Conservation (phyloP, 2,888 invertebrate species). For the Idaea straminata region DNA sequence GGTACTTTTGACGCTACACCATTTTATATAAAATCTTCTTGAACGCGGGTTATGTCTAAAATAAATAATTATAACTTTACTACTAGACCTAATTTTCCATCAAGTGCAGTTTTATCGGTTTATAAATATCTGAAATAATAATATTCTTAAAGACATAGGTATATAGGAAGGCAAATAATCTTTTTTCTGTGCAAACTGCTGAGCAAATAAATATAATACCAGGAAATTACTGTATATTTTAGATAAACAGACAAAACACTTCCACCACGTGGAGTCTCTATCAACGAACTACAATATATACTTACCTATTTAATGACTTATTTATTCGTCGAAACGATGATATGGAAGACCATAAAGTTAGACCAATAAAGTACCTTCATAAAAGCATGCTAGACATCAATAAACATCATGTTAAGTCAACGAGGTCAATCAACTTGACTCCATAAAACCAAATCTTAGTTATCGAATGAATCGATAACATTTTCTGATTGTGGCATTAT, state of each 20-base stretch:
- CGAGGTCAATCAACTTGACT: constrained; percentile 28
- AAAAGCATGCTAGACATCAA: constrained; percentile 35
- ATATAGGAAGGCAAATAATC: too few species aligned
- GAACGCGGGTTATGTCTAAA: too few species aligned
- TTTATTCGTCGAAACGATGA: background rate
- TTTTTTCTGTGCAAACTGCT: background rate
- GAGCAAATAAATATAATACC: background rate
- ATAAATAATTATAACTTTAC: too few species aligned
- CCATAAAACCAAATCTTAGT: background rate
- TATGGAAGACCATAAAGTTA: constrained; percentile 41
- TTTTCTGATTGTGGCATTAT: too few species aligned
- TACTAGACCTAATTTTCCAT: too few species aligned
- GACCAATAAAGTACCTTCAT: constrained; percentile 32
- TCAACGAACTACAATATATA: background rate
- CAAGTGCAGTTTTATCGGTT: too few species aligned
- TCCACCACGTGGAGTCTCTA: background rate
- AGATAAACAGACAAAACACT: background rate
- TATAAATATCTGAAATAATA: too few species aligned
- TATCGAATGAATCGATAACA: background rate
- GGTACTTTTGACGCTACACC: too few species aligned
- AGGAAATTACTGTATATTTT: background rate
- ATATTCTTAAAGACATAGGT: too few species aligned
- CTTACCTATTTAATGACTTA: background rate
- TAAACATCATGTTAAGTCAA: constrained; percentile 22
- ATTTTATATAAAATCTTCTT: too few species aligned